Percentiles rank a stretch among this genome's conserved stretches.
phyloP scores from a whole-genome alignment of 2,113 vertebrate species.

The Myotis yumanensis region DNA sequence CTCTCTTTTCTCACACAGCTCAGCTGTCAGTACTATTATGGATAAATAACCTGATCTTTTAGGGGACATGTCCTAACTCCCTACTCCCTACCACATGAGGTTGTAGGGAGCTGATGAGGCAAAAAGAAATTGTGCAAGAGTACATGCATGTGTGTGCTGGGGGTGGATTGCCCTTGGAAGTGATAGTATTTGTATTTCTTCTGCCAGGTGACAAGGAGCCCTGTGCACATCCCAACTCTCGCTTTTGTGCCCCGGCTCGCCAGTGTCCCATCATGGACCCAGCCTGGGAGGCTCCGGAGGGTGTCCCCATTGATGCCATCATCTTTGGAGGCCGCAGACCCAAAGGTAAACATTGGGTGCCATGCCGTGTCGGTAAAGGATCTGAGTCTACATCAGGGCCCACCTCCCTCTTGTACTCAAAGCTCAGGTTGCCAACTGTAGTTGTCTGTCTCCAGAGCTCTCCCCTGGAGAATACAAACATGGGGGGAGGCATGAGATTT shows the following conservation, averaged over 20 bases:
- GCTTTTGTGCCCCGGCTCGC: slow-evolving; percentile 84
- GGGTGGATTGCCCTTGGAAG: neutral
- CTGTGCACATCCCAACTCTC: slow-evolving; percentile 86
- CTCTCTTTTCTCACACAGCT: neutral
- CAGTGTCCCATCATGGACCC: slow-evolving; percentile 87
- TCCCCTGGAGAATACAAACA: neutral
- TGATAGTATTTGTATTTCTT: slow-evolving; percentile 12
- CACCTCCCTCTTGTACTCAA: neutral
- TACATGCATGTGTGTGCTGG: neutral
- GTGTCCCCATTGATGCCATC: slow-evolving; percentile 86
- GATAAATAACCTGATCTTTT: slow-evolving; percentile 12
- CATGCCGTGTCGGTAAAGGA: neutral
- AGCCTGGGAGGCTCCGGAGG: slow-evolving; percentile 83
- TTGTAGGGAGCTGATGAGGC: neutral
- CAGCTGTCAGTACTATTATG: neutral
- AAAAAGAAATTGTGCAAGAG: slow-evolving; percentile 29
- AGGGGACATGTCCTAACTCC: neutral
- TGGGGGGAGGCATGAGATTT: neutral
- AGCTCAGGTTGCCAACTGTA: neutral
- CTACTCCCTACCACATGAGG: neutral
- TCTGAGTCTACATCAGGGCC: neutral
- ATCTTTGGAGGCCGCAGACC: slow-evolving; percentile 86
- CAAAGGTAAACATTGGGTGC: slow-evolving; percentile 70
- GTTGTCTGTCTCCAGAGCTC: neutral
- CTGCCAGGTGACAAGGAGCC: slow-evolving; percentile 78